Percentiles rank a stretch among this genome's conserved stretches.
These are phyloP conservation scores for Hydrolagus colliei DNA, from an alignment of 2,797 vertebrate genomes.

Conservation along the genomic window DNA sequence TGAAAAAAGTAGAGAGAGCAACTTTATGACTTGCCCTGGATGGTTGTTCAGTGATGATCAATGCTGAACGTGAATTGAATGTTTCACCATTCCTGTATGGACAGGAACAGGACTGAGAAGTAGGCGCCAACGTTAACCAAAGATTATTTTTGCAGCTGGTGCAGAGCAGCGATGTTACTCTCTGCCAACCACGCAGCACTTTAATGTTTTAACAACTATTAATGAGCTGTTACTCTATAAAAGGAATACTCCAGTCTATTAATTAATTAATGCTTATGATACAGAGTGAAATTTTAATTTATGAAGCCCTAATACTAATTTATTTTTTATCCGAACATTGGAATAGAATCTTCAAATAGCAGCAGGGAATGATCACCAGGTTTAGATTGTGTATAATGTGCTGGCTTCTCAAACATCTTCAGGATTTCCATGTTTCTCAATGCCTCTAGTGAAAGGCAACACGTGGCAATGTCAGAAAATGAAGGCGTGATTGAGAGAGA, in stretches of 20 bases:
- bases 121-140: neutral
- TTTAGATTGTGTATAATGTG: no score
- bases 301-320: neutral
- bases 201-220: constrained; percentile 3
- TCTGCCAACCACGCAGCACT: neutral
- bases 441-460: no score
- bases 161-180: neutral
- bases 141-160: neutral
- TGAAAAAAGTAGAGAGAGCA: no score
- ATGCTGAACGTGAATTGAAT: no score
- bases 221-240: neutral
- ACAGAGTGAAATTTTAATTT: neutral
- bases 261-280: constrained; percentile 12
- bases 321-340: neutral
- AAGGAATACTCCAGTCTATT: neutral
- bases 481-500: no score
- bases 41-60: no score
- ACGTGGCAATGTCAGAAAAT: no score
- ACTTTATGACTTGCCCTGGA: no score
- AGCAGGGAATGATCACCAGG: no score
- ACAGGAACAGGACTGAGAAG: neutral
- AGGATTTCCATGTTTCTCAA: no score
- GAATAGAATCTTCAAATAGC: neutral
- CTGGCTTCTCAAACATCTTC: no score
- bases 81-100: no score